Conservation (phyloP, 2,113 vertebrate species). For the Rostratula benghalensis region DNA sequence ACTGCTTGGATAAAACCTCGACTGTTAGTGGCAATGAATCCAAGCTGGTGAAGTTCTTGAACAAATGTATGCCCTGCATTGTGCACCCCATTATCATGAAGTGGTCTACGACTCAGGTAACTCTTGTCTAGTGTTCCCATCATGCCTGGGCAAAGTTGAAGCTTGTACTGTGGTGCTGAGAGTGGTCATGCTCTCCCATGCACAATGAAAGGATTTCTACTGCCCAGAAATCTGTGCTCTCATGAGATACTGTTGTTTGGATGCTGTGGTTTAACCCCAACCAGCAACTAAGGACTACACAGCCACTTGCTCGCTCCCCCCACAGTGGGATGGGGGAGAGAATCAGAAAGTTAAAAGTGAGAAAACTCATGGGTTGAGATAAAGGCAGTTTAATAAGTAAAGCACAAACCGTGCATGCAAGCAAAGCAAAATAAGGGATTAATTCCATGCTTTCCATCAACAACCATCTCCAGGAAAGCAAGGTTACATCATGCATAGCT, state of each 20-base stretch:
- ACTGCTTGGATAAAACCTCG: conserved; percentile 86
- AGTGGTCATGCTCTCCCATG: rapidly evolving
- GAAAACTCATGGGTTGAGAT: neutral
- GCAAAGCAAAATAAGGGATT: neutral
- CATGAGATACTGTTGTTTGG: neutral
- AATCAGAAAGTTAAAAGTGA: neutral
- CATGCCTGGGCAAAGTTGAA: neutral
- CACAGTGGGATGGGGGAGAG: rapidly evolving
- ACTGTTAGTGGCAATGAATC: conserved; percentile 80
- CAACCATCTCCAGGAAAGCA: neutral
- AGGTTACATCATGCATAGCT: rapidly evolving
- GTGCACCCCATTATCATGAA: conserved; percentile 81
- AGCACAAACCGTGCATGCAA: rapidly evolving
- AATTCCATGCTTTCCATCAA: neutral
- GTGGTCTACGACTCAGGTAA: conserved; percentile 90
- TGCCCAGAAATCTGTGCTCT: neutral
- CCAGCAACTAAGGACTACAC: rapidly evolving
- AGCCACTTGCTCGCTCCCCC: rapidly evolving
- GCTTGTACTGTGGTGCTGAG: neutral
- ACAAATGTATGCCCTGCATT: conserved; percentile 76
- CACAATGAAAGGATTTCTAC: neutral
- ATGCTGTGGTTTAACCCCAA: neutral
- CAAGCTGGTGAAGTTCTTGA: conserved; percentile 78
- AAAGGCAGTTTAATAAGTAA: neutral
- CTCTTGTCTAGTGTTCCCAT: rapidly evolving